Conservation (phyloP, 2,888 invertebrate species). For the Anthophora plumipes region DNA sequence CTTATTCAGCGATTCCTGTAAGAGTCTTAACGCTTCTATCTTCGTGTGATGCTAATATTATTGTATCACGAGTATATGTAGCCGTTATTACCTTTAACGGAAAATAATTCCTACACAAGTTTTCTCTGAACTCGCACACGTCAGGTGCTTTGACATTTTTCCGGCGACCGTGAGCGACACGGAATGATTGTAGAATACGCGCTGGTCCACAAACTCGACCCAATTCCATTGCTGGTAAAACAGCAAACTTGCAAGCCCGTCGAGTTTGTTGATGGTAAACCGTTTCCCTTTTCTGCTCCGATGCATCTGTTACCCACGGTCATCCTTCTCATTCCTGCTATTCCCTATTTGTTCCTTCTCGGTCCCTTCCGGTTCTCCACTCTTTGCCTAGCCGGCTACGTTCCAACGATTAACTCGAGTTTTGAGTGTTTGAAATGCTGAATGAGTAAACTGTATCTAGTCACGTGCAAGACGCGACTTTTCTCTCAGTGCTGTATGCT, state of each 20-base stretch:
- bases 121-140: not conserved
- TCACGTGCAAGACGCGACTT: conserved; percentile 69
- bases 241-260: conserved; percentile 73
- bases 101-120: too few species aligned
- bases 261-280: conserved; percentile 76
- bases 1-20: too few species aligned
- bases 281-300: conserved; percentile 52
- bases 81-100: too few species aligned
- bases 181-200: conserved; percentile 36
- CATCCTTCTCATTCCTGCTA: conserved; percentile 38
- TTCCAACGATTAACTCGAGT: conserved; percentile 78
- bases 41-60: too few species aligned
- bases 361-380: conserved; percentile 36
- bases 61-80: too few species aligned
- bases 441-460: conserved; percentile 77
- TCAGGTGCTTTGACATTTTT: conserved; percentile 20
- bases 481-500: not conserved
- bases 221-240: conserved; percentile 76
- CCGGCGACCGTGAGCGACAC: not conserved
- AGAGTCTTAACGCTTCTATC: too few species aligned
- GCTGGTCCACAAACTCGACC: conserved; percentile 64
- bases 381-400: conserved; percentile 44
- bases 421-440: conserved; percentile 79
- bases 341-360: conserved; percentile 28
- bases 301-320: conserved; percentile 53